These are phyloP conservation scores for Caenorhabditis macrosperma DNA, from an alignment of 2,888 invertebrate species.

Conservation along the genomic window DNA sequence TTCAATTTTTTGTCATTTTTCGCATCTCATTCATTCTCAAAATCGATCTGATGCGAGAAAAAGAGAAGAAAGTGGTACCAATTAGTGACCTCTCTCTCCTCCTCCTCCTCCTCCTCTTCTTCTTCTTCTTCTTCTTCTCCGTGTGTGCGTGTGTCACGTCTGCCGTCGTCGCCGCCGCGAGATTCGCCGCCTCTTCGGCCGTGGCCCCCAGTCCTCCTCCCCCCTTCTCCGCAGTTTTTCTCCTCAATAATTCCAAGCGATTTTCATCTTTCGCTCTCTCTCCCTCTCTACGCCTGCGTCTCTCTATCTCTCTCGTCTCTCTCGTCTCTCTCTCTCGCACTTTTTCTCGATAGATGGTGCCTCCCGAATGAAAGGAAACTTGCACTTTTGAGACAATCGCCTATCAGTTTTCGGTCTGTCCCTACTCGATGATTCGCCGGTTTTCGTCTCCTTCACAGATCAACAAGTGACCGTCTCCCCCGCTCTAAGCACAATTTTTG, in stretches of 20 bases:
- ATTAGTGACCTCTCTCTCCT: conserved; percentile 51
- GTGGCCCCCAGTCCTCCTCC: conserved; percentile 13
- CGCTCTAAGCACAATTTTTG: no score
- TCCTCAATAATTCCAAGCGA: conserved; percentile 30
- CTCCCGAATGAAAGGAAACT: conserved; percentile 12
- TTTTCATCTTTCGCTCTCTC: conserved; percentile 29
- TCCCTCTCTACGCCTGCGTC: conserved; percentile 14
- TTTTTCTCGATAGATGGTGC: conserved; percentile 19
- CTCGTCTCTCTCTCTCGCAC: conserved; percentile 8
- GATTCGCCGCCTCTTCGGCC: conserved; percentile 18
- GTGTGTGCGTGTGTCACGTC: conserved; percentile 12
- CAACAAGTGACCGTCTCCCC: no score
- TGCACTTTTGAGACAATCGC: conserved; percentile 28
- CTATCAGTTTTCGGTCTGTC: not conserved
- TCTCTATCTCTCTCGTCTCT: conserved; percentile 4
- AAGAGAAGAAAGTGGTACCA: conserved; percentile 53
- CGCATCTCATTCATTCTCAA: conserved; percentile 21
- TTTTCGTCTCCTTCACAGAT: conserved; percentile 2
- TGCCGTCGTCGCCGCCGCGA: conserved; percentile 26
- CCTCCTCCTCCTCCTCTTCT: conserved; percentile 22
- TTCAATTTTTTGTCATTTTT: conserved; percentile 16
- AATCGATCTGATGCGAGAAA: conserved; percentile 23
- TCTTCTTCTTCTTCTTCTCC: conserved; percentile 27
- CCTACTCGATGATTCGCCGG: not conserved
- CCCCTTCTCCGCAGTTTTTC: conserved; percentile 21